These are phyloP conservation scores for Marisa cornuarietis DNA, from an alignment of 1,140 invertebrate genomes.

Conservation along the genomic window DNA sequence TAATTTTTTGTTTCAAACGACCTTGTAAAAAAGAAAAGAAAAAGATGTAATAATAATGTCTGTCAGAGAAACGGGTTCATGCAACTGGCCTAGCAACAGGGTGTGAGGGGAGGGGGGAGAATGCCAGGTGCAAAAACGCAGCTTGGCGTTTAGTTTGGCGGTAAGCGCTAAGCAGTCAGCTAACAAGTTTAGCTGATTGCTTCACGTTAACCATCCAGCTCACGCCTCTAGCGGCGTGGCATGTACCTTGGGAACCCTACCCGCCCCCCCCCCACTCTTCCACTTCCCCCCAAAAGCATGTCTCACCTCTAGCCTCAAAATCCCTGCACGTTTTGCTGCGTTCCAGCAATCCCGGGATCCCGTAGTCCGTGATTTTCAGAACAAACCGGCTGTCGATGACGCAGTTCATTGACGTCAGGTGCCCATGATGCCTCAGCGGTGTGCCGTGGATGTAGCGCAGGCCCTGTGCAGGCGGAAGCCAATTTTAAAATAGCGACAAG, in stretches of 20 bases:
- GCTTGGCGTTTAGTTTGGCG: too few relatives aligned
- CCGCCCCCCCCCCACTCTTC: background rate
- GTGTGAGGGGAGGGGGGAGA: too few relatives aligned
- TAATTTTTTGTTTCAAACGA: too few relatives aligned
- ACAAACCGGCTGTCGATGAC: conserved; percentile 95
- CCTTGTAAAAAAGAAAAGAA: too few relatives aligned
- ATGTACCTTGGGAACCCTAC: background rate
- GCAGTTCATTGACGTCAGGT: conserved; percentile 89
- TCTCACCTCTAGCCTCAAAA: conserved; percentile 36
- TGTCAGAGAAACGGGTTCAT: too few relatives aligned
- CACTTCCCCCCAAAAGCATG: background rate
- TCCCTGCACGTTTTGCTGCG: conserved; percentile 36
- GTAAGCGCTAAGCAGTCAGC: too few relatives aligned
- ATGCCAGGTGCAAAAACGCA: too few relatives aligned
- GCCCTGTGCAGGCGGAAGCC: conserved; percentile 42
- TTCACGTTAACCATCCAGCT: too few relatives aligned
- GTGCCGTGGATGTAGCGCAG: conserved; percentile 81
- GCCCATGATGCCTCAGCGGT: conserved; percentile 84
- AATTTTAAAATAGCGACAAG: background rate
- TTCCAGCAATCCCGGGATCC: conserved; percentile 76
- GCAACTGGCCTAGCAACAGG: too few relatives aligned
- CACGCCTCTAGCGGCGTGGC: too few relatives aligned
- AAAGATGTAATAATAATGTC: too few relatives aligned
- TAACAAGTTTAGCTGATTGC: too few relatives aligned
- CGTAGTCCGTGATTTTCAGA: conserved; percentile 91